Percentiles rank a stretch among this genome's conserved stretches.
Conservation (phyloP, 2,888 invertebrate genomes). For the Epirrhoe alternata region DNA sequence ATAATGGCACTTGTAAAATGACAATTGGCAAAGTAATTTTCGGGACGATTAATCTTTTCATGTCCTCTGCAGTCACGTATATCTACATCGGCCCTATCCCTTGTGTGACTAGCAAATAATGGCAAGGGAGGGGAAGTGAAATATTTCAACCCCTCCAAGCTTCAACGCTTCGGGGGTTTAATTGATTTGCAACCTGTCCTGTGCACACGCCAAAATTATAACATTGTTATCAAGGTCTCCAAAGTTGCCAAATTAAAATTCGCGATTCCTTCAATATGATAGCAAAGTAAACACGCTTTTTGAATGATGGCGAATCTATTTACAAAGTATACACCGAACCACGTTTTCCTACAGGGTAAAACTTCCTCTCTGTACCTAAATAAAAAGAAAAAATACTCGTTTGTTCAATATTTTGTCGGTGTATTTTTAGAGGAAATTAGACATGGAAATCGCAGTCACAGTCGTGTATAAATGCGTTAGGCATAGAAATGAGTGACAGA, state of each 20-base stretch:
- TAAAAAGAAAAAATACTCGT: background rate
- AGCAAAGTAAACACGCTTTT: too few relatives aligned
- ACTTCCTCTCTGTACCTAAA: background rate
- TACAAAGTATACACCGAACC: background rate
- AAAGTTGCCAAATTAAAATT: too few relatives aligned
- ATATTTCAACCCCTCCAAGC: conserved; percentile 27
- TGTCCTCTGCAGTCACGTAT: conserved; percentile 47
- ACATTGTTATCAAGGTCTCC: too few relatives aligned
- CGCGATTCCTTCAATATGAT: too few relatives aligned
- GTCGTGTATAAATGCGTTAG: too few relatives aligned
- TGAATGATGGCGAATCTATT: background rate
- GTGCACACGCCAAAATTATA: background rate
- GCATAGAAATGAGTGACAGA: too few relatives aligned
- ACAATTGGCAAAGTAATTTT: conserved; percentile 54
- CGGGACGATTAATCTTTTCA: conserved; percentile 60
- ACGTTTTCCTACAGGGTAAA: background rate
- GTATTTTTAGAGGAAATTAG: background rate
- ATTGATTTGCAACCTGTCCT: conserved; percentile 39
- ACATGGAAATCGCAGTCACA: too few relatives aligned
- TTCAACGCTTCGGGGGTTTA: conserved; percentile 30
- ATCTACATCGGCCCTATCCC: conserved; percentile 11
- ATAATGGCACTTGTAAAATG: conserved; percentile 18
- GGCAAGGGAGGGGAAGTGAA: conserved; percentile 27
- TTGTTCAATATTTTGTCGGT: background rate
- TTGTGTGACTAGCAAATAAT: conserved; percentile 28